phyloP scores from a whole-genome alignment of 2,888 invertebrate species.

The Lasioglossum vierecki region DNA sequence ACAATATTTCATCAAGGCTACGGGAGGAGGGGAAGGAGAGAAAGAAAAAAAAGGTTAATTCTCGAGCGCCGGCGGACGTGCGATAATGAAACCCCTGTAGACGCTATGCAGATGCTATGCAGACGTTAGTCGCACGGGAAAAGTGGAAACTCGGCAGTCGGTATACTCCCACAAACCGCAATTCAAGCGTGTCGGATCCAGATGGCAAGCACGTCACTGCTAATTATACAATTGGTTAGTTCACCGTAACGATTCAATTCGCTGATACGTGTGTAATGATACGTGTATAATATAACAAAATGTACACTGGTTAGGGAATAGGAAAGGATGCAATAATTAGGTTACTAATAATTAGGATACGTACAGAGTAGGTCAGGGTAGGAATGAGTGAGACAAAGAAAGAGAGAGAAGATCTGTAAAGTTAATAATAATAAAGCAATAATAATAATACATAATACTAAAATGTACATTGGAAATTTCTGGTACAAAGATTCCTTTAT shows the following conservation, averaged over 20 bases:
- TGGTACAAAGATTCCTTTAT: too few relatives aligned
- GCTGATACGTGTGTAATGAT: neutral
- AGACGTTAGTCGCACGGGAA: neutral
- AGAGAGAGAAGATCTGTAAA: too few relatives aligned
- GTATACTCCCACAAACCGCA: conserved; percentile 22
- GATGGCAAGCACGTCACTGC: conserved; percentile 24
- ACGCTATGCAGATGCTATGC: neutral
- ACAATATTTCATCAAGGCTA: neutral
- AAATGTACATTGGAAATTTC: too few relatives aligned
- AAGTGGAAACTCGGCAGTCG: conserved; percentile 12
- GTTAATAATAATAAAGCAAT: too few relatives aligned
- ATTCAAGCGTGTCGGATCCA: conserved; percentile 31
- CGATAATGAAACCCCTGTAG: neutral
- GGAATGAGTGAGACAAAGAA: too few relatives aligned
- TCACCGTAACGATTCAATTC: conserved; percentile 18
- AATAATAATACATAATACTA: too few relatives aligned
- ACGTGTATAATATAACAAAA: too few relatives aligned
- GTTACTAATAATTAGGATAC: too few relatives aligned
- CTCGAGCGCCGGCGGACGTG: neutral
- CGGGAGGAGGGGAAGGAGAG: too few relatives aligned
- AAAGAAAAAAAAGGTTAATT: neutral
- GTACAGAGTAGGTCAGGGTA: too few relatives aligned
- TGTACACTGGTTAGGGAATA: too few relatives aligned
- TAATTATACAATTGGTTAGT: neutral
- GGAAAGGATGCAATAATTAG: too few relatives aligned